A percentile compares a stretch with the other conserved stretches of the same genome.
phyloP scores from a whole-genome alignment of 1,140 invertebrate genomes.

The Oreohelix idahoensis region DNA sequence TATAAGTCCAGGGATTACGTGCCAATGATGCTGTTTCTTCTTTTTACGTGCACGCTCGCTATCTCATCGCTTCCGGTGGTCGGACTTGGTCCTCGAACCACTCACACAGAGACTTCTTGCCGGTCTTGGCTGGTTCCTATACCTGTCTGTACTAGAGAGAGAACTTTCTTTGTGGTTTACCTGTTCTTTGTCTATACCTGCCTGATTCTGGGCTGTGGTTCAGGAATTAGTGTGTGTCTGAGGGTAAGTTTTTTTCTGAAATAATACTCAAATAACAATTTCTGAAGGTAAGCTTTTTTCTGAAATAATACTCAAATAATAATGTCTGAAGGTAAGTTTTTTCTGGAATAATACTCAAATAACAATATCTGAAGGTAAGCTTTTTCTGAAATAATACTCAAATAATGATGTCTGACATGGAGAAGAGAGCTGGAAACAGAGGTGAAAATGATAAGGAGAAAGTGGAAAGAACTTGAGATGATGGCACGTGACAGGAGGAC shows the following conservation, averaged over 20 bases:
- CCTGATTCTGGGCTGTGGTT: slow-evolving; percentile 4
- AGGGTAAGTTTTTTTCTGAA: slow-evolving; percentile 15
- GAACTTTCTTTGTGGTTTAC: slow-evolving; percentile 52
- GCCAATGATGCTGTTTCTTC: slow-evolving; percentile 40
- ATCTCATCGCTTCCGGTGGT: slow-evolving; percentile 55
- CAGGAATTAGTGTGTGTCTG: slow-evolving; percentile 20
- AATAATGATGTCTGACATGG: too few relatives aligned
- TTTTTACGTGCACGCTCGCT: slow-evolving; percentile 48
- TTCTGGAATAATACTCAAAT: too few relatives aligned
- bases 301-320: too few relatives aligned
- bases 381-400: too few relatives aligned
- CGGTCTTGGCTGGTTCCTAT: slow-evolving; percentile 53
- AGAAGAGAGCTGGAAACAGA: too few relatives aligned
- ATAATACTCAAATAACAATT: too few relatives aligned
- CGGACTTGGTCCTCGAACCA: slow-evolving; percentile 54
- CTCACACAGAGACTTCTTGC: slow-evolving; percentile 46
- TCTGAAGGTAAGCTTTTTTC: too few relatives aligned
- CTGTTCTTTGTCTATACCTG: slow-evolving; percentile 44
- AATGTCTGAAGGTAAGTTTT: too few relatives aligned
- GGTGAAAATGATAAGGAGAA: too few relatives aligned
- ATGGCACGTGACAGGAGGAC: too few relatives aligned
- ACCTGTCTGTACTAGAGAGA: slow-evolving; percentile 36
- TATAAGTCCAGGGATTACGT: slow-evolving; percentile 33
- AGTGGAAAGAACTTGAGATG: too few relatives aligned
- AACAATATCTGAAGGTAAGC: too few relatives aligned